Evolutionary conservation across 2,888 invertebrate genomes (phyloP).

Genomic region (Rhagonycha fulva): DNA sequence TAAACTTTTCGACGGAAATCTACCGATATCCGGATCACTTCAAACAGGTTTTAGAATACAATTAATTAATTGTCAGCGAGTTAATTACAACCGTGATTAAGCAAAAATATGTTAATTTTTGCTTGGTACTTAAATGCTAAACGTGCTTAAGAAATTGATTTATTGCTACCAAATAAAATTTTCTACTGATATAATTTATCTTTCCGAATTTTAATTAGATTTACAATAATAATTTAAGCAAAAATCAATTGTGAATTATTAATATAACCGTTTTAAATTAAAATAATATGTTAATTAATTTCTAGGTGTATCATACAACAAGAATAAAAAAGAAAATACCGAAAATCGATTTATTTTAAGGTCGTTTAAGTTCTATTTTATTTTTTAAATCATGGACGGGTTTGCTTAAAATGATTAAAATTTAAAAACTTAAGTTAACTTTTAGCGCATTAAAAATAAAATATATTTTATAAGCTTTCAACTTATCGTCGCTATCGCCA

Average conservation of each 20-base stretch:
- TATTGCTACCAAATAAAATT: background rate
- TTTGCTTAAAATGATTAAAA: too few relatives aligned
- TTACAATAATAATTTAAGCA: too few relatives aligned
- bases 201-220: too few relatives aligned
- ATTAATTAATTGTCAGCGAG: background rate
- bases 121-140: background rate
- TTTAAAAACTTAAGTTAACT: too few relatives aligned
- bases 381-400: too few relatives aligned
- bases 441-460: too few relatives aligned
- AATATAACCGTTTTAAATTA: background rate
- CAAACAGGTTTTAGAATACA: background rate
- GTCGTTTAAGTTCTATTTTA: too few relatives aligned
- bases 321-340: too few relatives aligned
- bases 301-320: too few relatives aligned
- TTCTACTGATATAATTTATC: background rate
- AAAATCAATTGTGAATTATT: background rate
- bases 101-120: background rate
- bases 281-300: background rate
- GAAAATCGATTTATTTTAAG: too few relatives aligned
- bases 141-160: background rate
- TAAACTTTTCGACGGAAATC: background rate
- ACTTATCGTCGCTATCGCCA: too few relatives aligned
- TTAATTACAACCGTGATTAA: background rate
- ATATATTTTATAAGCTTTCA: too few relatives aligned
- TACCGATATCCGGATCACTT: background rate